phyloP scores from a whole-genome alignment of 2,797 vertebrate genomes.

The Amazonetta brasiliensis region DNA sequence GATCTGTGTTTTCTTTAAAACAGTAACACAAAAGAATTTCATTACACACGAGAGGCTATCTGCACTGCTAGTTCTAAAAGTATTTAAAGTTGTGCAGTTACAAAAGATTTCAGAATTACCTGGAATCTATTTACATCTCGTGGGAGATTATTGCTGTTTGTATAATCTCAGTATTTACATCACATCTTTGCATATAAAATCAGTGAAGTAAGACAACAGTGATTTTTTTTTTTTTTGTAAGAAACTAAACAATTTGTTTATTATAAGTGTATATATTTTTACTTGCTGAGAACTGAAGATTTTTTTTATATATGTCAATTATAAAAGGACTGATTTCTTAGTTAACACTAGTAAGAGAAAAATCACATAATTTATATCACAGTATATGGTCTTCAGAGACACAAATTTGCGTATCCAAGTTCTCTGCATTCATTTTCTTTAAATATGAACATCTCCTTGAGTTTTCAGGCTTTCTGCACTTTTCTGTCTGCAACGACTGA shows the following conservation, averaged over 20 bases:
- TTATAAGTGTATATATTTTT: not conserved
- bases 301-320: not conserved
- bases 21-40: not conserved
- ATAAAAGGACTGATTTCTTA: not conserved
- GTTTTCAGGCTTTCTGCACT: not conserved
- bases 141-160: not conserved
- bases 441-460: not conserved
- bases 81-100: not conserved
- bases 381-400: too few relatives aligned
- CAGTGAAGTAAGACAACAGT: not conserved
- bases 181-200: not conserved
- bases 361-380: not conserved
- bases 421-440: not conserved
- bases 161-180: slow-evolving; percentile 4
- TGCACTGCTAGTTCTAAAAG: not conserved
- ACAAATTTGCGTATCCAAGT: not conserved
- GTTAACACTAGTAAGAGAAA: not conserved
- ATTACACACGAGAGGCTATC: not conserved
- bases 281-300: not conserved
- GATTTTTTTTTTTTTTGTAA: not conserved
- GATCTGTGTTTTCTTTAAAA: not conserved
- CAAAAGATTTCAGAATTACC: not conserved
- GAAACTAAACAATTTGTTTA: not conserved
- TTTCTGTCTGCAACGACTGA: not conserved
- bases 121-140: not conserved